Evolutionary conservation across 35 echinoderm and acorn worm species (phyloP), one percentile per base, ranked within the genome.

Genomic region (Lytechinus variegatus): DNA sequence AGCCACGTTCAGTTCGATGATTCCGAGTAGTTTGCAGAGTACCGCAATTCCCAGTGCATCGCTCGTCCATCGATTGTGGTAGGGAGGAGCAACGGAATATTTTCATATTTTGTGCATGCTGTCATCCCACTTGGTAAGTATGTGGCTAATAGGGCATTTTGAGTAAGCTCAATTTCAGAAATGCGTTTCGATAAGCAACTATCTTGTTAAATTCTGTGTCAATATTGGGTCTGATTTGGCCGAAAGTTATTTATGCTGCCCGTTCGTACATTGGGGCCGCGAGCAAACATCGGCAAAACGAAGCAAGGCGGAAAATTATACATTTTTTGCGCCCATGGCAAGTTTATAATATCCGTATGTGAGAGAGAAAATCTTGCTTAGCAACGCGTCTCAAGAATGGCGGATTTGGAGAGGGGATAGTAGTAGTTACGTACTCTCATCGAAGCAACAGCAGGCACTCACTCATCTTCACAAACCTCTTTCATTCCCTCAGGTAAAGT

Each of bases 141-240:
- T 54, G 92, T 93, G 92, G 54, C 57, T 93, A 93, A 93, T 56
- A 93, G 54, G 55, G 92, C 92, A 55, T 93, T 93, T 93, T 93
- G 27, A 10, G 54, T 24, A 53, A 57, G 92, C 92, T 93, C 92
- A 54, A 93, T 93, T 93, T 93, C 92, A 93, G 24, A 56, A 24
- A 13, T 54, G 57, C 92, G 92, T 93, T 53, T 33, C 92, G 92
- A 33, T 93, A 55, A 93, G 92, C 92, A 93, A 93, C 92, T 93
- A 93, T 54, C 92, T 93, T 93, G 92, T 93, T 93, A 93, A 93
- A 93, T 93, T 93, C 53, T 93, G 92, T 93, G 92, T 93, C 92
- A 93, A 93, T 93, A 93, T 93, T 93, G 92, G 53, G 92, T 93
- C 92, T 93, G 92, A 93, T 93, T 57, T 93, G 52, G 92, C 92